These are phyloP conservation scores for Pinctada fucata DNA, from an alignment of 2,888 invertebrate species.

Conservation along the genomic window DNA sequence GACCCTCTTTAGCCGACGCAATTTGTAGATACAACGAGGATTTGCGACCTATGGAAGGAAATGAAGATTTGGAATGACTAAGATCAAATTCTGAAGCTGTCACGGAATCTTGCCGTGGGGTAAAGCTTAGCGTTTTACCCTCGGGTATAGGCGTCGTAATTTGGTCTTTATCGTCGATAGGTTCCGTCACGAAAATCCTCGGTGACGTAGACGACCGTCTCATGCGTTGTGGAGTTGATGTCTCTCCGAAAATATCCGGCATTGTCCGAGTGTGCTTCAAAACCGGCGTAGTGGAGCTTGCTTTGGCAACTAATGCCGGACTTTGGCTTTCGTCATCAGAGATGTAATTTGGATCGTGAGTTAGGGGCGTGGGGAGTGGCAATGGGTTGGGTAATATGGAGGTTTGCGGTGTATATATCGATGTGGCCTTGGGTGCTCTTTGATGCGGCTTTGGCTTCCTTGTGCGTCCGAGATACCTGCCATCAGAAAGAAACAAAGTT, in stretches of 20 bases:
- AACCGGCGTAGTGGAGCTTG: neutral
- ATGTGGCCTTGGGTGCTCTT: neutral
- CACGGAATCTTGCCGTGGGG: neutral
- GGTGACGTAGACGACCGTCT: neutral
- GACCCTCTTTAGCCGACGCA: conserved; percentile 23
- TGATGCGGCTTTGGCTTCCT: neutral
- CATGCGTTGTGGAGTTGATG: neutral
- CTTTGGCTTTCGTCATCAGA: neutral
- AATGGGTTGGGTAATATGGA: neutral
- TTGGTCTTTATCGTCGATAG: neutral
- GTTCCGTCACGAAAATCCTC: neutral
- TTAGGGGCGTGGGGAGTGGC: neutral
- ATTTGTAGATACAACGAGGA: conserved; percentile 53
- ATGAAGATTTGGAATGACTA: neutral
- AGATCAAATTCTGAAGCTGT: neutral
- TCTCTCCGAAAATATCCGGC: neutral
- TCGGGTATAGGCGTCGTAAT: neutral
- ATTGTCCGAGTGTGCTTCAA: neutral
- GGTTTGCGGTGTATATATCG: neutral
- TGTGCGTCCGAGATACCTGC: neutral
- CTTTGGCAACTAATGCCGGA: neutral
- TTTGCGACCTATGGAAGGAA: conserved; percentile 40
- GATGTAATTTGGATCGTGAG: neutral
- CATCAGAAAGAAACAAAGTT: too few species aligned
- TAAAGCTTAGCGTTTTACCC: neutral